Percentiles rank a stretch among this genome's conserved stretches.
phyloP scores from a whole-genome alignment of 2,113 vertebrate species.

The Hyla sarda region DNA sequence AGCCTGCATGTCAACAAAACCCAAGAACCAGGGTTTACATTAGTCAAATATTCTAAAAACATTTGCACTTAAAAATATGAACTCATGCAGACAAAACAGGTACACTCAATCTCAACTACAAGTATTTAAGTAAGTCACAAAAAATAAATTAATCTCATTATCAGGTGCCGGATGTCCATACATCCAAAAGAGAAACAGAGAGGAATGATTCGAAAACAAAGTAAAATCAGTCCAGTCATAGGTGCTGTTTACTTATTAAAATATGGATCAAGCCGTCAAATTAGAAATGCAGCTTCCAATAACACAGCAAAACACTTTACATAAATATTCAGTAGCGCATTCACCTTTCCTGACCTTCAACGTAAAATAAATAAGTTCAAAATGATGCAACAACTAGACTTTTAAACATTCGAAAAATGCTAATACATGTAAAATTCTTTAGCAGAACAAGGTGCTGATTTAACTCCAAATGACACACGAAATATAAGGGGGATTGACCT shows the following conservation, averaged over 20 bases:
- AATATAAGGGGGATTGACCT: neutral
- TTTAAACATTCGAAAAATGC: neutral
- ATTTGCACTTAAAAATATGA: constrained; percentile 72
- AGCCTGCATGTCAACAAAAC: constrained; percentile 69
- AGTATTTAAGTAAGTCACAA: constrained; percentile 61
- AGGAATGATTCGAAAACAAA: constrained; percentile 26
- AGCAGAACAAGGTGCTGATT: neutral
- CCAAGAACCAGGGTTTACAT: constrained; percentile 65
- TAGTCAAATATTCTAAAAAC: constrained; percentile 82
- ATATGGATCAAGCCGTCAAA: constrained; percentile 40
- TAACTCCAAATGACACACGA: neutral
- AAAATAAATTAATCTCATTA: constrained; percentile 61
- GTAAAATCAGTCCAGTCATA: constrained; percentile 51
- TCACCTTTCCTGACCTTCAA: constrained; percentile 21
- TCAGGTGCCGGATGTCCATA: constrained; percentile 58
- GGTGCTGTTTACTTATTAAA: constrained; percentile 52
- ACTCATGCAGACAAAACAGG: constrained; percentile 81
- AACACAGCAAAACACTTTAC: constrained; percentile 19
- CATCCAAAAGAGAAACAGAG: neutral
- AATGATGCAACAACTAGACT: neutral
- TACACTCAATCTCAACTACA: constrained; percentile 71
- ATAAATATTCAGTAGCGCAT: constrained; percentile 25
- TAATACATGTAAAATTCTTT: neutral
- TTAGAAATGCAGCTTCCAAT: constrained; percentile 14
- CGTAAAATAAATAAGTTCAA: neutral